Evolutionary conservation across 2,888 invertebrate species (phyloP).

Genomic region (Portevinia maculata): DNA sequence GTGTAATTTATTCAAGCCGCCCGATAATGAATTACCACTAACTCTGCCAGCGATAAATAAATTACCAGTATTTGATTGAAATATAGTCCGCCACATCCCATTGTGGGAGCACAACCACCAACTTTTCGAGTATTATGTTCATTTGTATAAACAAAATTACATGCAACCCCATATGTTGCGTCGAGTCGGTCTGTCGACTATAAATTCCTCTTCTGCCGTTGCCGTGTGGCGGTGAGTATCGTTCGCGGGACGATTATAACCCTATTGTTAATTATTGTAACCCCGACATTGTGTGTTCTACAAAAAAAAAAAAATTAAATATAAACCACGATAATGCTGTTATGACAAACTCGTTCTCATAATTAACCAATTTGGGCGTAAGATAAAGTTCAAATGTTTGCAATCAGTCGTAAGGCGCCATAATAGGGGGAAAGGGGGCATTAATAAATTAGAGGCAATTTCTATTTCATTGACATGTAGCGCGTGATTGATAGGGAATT

Average conservation of each 20-base stretch:
- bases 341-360: conserved; percentile 19
- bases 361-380: conserved; percentile 20
- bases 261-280: conserved; percentile 25
- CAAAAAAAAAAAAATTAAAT: neutral
- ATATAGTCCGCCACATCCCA: conserved; percentile 21
- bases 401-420: conserved; percentile 1
- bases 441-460: conserved; percentile 49
- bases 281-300: conserved; percentile 11
- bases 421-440: conserved; percentile 3
- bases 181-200: no score
- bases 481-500: conserved; percentile 5
- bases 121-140: neutral
- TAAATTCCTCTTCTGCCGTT: neutral
- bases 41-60: conserved; percentile 2
- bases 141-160: conserved; percentile 44
- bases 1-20: conserved; percentile 13
- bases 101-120: conserved; percentile 36
- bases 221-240: neutral
- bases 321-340: neutral
- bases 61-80: conserved; percentile 33
- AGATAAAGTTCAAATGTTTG: conserved; percentile 40
- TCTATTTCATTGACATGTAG: conserved; percentile 10
- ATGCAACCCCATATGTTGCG: conserved; percentile 22
- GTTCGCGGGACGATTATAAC: no score
- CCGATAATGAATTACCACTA: conserved; percentile 31